Percentiles rank a stretch among this genome's conserved stretches.
These are phyloP conservation scores for Crypturellus undulatus DNA, from an alignment of 2,113 vertebrate genomes.

Conservation along the genomic window DNA sequence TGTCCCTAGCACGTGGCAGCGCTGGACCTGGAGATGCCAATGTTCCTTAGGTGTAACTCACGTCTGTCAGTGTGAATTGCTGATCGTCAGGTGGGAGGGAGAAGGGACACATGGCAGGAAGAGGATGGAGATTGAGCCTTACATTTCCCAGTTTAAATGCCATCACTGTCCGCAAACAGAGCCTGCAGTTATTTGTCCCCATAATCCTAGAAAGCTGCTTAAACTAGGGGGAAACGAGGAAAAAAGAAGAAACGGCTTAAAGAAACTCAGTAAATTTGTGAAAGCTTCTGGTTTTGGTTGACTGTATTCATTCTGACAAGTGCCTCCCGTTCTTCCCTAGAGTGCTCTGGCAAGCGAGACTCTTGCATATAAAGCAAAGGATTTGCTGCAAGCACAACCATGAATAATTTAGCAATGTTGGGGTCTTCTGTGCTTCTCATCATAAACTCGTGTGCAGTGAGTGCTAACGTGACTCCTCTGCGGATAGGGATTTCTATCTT, in stretches of 20 bases:
- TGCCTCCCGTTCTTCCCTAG: constrained; percentile 22
- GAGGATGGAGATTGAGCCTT: neutral
- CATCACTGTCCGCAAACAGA: fast-evolving
- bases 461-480: constrained; percentile 22
- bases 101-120: neutral
- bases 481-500: neutral
- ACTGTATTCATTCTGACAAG: constrained; percentile 1
- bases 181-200: no score
- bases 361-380: constrained; percentile 8
- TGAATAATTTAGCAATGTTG: constrained; percentile 56
- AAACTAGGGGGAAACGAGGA: no score
- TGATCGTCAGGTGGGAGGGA: fast-evolving
- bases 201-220: fast-evolving
- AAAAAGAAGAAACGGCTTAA: neutral
- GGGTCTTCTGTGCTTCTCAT: neutral
- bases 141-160: fast-evolving
- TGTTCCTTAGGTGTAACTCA: fast-evolving
- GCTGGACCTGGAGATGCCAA: fast-evolving
- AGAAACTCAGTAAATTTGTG: neutral
- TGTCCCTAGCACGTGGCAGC: fast-evolving
- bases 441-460: constrained; percentile 25
- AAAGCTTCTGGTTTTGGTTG: neutral
- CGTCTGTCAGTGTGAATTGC: no score
- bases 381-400: constrained; percentile 10
- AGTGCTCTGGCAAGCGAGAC: constrained; percentile 35